Evolutionary conservation across 1,140 invertebrate species (phyloP), one percentile per base, ranked within the genome.

Genomic region (Holotrichia oblita): DNA sequence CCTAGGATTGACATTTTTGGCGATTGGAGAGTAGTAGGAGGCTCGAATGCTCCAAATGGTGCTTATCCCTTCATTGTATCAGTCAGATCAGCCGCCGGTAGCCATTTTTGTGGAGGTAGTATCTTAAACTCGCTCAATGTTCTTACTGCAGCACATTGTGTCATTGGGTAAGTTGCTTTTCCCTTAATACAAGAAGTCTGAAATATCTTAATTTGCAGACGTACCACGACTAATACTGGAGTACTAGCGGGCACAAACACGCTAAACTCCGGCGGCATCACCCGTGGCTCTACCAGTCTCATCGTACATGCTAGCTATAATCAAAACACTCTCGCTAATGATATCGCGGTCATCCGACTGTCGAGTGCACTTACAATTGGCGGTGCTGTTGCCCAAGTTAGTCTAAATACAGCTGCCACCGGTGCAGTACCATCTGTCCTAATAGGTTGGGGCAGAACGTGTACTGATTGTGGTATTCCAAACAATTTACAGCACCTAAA

Each of bases 271-370:
- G 78, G 78, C 14, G 78, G 78, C 7, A 40, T 40, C 14, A 77
- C n/a, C 20, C 42, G 40, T 9, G 24, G 40, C 17, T 48, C 76
- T 0, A 40, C 40, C 2, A 44, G 40, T 34, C 14, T 76, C 10
- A 48, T 77, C 1, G 3, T 74, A 3, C 78, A 79, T 42, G 59
- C 42, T 8, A n/a, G 17, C 6, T 79, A 77, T 20, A 24, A 76
- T 17, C 12, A 74, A 12, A 27, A 12, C 34, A 79, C 61, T 14
- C 69, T 77, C 20, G 40, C 61, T 10, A 89, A 90, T 82, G 91
- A 91, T 80, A 87, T 92, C 40, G 89, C 90, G 12, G 77, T 91
- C 17, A 84, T 91, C 14, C 83, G 86, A 41, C 82, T 92, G n/a
- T 85, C 87, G 8, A 80, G 82, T 55, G 73, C 73, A 7, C 17